Base-by-base conservation (phyloP, 2,113 vertebrate genomes). In the Muntiacus reevesi region DNA sequence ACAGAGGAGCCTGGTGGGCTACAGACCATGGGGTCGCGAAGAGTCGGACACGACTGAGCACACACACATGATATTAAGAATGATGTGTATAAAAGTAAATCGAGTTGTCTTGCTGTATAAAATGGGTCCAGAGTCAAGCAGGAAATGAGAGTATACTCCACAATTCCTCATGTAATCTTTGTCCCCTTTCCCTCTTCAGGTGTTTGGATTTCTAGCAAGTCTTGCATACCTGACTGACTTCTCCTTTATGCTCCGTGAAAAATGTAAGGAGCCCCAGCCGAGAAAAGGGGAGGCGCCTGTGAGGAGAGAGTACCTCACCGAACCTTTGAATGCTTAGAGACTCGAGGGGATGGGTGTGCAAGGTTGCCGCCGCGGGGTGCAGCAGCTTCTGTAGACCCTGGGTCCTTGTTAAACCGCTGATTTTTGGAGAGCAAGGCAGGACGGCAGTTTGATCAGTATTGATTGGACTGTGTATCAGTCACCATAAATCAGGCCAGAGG, bases 171-270 rank as follows among this genome's bases (percentile, higher is more conserved):
- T 84, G 19, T 86, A 8, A 43, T 2, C 76, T 50, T 92, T 95
- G 59, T 40, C 55, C 45, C 85, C 89, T 91, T 86, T 97, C 82
- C 8, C 54, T 97, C 98, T 97, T 7, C 97, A 99, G 99, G 98
- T 2, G 0, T 99, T 99, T 92, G 99, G 99, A 19, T 99, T 99
- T 98, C 0, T 99, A 7, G 99, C 99, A 27, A 94, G 97, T 28
- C 0, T 23, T 10, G 78, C 82, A 9, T 99, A 99, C 97, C 0
- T 98, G 0, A 0, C 14, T 1, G 99, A 99, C 94, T 0, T 90
- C 7, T 0, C 0, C 0, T 0, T 36, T 0, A 97, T 98, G 85
- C 0, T 0, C 1, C 3, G 0, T 28, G 23, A 97, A 19, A 78
- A 52, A 12, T 0, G 0, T 12, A 43, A 4, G 97, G 97, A 27